A percentile compares a stretch with the other conserved stretches of the same genome.
Evolutionary conservation across 2,113 vertebrate species (phyloP).

Genomic region (Hippocampus comes): DNA sequence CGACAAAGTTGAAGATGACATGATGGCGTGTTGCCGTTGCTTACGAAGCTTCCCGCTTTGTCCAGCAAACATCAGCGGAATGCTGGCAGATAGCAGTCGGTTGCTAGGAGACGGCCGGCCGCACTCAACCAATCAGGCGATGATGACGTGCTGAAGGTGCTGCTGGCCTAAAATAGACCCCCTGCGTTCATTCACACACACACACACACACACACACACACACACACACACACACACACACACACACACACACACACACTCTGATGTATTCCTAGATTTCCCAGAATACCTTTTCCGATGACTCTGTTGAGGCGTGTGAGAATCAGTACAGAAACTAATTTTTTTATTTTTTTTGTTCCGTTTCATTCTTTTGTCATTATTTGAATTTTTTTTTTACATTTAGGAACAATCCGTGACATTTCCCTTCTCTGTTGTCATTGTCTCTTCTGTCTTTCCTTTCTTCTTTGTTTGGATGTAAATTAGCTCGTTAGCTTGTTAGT

Average conservation of each 20-base stretch:
- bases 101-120: neutral
- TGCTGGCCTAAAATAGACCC: conserved; percentile 2
- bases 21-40: neutral
- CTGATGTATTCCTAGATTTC: neutral
- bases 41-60: neutral
- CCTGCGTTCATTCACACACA: too few relatives aligned
- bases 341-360: neutral
- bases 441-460: neutral
- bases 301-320: neutral
- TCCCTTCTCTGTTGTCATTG: neutral
- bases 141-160: neutral
- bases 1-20: neutral
- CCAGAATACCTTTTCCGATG: neutral
- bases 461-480: neutral
- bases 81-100: neutral
- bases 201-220: neutral
- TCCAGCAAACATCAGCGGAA: neutral
- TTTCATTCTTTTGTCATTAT: neutral
- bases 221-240: neutral
- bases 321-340: neutral
- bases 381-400: neutral
- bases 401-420: neutral
- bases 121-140: neutral
- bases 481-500: neutral
- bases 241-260: neutral